Evolutionary conservation across 2,113 vertebrate genomes (phyloP), one percentile per base, ranked within the genome.

Genomic region (Dromaius novaehollandiae): DNA sequence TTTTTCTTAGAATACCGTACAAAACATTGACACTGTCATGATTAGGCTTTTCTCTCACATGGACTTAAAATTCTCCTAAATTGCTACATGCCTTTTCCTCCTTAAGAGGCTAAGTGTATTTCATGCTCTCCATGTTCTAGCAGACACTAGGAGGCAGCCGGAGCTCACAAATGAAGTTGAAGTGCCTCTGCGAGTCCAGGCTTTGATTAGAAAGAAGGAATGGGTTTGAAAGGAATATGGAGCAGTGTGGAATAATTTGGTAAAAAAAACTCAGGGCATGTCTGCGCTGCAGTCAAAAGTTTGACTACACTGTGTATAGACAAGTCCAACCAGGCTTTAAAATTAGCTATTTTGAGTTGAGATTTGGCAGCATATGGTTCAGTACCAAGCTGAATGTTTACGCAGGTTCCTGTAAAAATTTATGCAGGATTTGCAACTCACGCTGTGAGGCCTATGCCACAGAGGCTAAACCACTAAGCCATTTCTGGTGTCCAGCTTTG

Each of bases 61-160:
- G 21, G 42, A 88, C 5, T 78, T 86, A 25, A 86, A 94, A 65
- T 14, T 10, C n/a, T 80, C 65, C 30, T 78, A 15, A 70, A 46
- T 14, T 51, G 55, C 16, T 4, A 2, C 2, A 4, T 64, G 7
- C 5, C 61, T 88, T 92, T 79, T 22, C 10, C 13, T 19, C 13
- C 18, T 75, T 64, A 73, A 9, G 22, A 53, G 3, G 0, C 32
- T 78, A 64, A 81, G 7, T 55, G 46, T 25, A 55, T 13, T 50
- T 50, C 46, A 19, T 48, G 86, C 61, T 55, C 79, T 53, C 32
- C 50, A 15, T 61, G 42, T 13, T 14, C 11, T 5, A 13, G 44
- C 7, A 19, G 30, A 78, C 97, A 95, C 92, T 94, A 48, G 96
- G 83, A 80, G 93, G 95, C 91, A 74, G 46, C 95, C 11, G 40